Conservation (phyloP, 2,797 vertebrate species). For the Salmo trutta region DNA sequence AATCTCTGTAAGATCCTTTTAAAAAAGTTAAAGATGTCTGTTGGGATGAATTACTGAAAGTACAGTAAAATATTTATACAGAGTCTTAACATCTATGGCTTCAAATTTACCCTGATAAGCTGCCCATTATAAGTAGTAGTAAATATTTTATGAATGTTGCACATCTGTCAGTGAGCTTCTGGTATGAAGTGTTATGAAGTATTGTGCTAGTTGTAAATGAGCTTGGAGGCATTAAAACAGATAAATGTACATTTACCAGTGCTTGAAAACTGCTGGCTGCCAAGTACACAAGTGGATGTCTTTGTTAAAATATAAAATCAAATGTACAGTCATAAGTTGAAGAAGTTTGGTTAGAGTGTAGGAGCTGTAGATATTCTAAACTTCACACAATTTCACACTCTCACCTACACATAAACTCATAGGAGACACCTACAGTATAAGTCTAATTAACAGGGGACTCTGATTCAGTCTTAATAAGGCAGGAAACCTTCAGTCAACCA, state of each 20-base stretch:
- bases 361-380: not conserved
- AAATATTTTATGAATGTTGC: constrained; percentile 26
- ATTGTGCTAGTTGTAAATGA: not conserved
- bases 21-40: constrained; percentile 18
- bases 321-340: too few species aligned
- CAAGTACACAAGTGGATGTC: too few species aligned
- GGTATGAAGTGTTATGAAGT: not conserved
- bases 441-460: not conserved
- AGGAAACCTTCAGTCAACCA: not conserved
- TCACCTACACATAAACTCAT: not conserved
- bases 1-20: not conserved
- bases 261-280: too few species aligned
- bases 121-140: constrained; percentile 30
- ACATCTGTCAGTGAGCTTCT: constrained; percentile 1
- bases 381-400: too few species aligned
- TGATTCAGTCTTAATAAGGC: not conserved
- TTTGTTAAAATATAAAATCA: too few species aligned
- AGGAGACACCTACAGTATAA: not conserved
- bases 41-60: constrained; percentile 34
- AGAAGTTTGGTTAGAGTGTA: not conserved
- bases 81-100: constrained; percentile 34
- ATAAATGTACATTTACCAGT: too few species aligned
- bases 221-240: too few species aligned
- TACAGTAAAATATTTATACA: constrained; percentile 40
- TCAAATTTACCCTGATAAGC: constrained; percentile 29